Evolutionary conservation across 2,888 invertebrate genomes (phyloP), one percentile per base, ranked within the genome.

Genomic region (Villa cingulata): DNA sequence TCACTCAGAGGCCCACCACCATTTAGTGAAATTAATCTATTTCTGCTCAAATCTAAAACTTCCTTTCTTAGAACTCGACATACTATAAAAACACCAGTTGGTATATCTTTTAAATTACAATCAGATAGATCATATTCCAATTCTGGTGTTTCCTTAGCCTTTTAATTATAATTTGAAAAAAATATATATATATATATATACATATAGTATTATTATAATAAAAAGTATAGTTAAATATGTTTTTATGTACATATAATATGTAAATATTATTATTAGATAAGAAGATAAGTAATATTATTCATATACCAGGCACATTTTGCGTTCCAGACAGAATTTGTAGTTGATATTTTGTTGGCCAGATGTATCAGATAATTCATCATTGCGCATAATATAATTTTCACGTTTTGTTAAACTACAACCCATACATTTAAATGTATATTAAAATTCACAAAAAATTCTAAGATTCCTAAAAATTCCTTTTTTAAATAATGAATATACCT

Each of bases 1-100:
- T 87, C 86, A 55, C 74, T 73, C 58, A 88, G 67, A 58, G 74
- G 74, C 48, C 87, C 87, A 46, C 48, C 54, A 48, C 48, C 54
- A 19, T 54, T 54, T 37, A 88, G 70, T 41, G 80, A 75, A 44
- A 75, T 73, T 55, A 90, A 69, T 56, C 74, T 75, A 65, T 89
- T 90, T 57, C 75, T 72, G 59, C 83, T 75, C 55, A 82, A 68
- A 63, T 73, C 74, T 54, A 86, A 65, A 51, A 71, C 69, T 60
- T 83, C 80, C 70, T 89, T 90, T 55, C 86, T 76, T 61, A 86
- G 81, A 39, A 89, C 86, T 68, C 82, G 81, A 65, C 88, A 87
- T 49, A 86, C 70, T 27, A 85, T 80, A 68, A 78, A 89, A 47
- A 86, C 81, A 51, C 86, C 86, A 50, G 80, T 72, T 37, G 89